phyloP scores from a whole-genome alignment of 2,888 invertebrate species.

The Euzetes globulus region DNA sequence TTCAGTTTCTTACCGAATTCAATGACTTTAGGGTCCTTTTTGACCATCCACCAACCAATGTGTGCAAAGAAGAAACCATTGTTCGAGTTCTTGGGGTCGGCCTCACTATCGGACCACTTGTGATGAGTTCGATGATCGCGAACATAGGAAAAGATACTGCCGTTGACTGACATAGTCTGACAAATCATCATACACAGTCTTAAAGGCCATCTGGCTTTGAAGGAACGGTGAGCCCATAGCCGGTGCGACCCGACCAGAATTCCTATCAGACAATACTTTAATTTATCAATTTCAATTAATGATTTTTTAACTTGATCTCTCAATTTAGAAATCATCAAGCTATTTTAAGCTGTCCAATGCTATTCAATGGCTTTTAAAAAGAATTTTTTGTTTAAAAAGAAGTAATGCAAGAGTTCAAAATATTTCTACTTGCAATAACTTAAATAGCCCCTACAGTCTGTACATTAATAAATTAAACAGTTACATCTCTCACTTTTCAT shows the following conservation, averaged over 20 bases:
- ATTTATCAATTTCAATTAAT: too few relatives aligned
- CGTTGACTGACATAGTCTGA: slow-evolving; percentile 33
- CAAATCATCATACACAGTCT: background rate
- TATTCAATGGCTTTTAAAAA: too few relatives aligned
- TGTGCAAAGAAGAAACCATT: slow-evolving; percentile 33
- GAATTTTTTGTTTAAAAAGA: too few relatives aligned
- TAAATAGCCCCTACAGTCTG: too few relatives aligned
- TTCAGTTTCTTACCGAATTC: slow-evolving; percentile 27
- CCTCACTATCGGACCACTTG: slow-evolving; percentile 32
- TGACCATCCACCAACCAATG: slow-evolving; percentile 33
- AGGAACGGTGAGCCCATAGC: slow-evolving; percentile 29
- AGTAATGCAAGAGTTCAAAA: too few relatives aligned
- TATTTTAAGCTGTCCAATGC: too few relatives aligned
- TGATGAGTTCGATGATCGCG: slow-evolving; percentile 35
- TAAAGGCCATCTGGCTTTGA: background rate
- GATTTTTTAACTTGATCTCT: too few relatives aligned
- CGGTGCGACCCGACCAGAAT: slow-evolving; percentile 24
- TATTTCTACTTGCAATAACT: too few relatives aligned
- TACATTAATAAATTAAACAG: too few relatives aligned
- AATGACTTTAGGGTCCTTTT: slow-evolving; percentile 24
- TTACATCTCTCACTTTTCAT: too few relatives aligned
- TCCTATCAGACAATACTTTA: too few relatives aligned
- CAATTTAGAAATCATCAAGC: too few relatives aligned
- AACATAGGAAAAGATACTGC: slow-evolving; percentile 24
- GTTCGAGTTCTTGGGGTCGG: slow-evolving; percentile 32